Evolutionary conservation across 37 sponge, comb jelly and placozoan genomes (phyloP).

Genomic region (Haliclona indistincta): DNA sequence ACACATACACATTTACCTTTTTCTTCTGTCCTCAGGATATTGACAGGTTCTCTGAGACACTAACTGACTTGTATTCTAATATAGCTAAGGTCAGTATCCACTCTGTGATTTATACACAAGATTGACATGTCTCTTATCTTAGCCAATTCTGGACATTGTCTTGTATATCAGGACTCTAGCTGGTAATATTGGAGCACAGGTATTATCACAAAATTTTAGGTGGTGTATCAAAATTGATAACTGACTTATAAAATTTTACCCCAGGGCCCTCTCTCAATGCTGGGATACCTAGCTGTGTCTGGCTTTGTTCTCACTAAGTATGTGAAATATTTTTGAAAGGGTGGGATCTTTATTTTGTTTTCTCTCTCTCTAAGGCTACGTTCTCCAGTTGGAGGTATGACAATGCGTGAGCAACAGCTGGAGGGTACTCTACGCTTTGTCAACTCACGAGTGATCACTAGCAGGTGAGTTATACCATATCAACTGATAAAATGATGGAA

Average conservation of each 20-base stretch:
- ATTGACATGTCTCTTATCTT: too few species aligned
- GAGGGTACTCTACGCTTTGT: slow-evolving; percentile 91
- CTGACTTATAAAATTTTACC: too few species aligned
- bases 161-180: slow-evolving; percentile 57
- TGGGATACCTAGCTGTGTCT: slow-evolving; percentile 76
- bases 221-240: too few species aligned
- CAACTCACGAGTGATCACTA: slow-evolving; percentile 90
- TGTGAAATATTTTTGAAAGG: neutral
- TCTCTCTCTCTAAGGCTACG: slow-evolving; percentile 43
- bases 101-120: too few species aligned
- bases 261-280: slow-evolving; percentile 81
- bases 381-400: slow-evolving; percentile 85
- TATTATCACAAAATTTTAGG: too few species aligned
- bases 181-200: slow-evolving; percentile 52
- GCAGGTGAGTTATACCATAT: too few species aligned
- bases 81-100: slow-evolving; percentile 71
- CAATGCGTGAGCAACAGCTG: slow-evolving; percentile 87
- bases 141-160: slow-evolving; percentile 75
- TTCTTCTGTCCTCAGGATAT: slow-evolving; percentile 67
- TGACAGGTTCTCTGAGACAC: slow-evolving; percentile 86
- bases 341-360: neutral
- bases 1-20: too few species aligned
- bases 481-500: too few species aligned
- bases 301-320: slow-evolving; percentile 82
- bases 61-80: slow-evolving; percentile 93